Conservation (phyloP, 2,797 vertebrate genomes). For the Ambastaia sidthimunki region DNA sequence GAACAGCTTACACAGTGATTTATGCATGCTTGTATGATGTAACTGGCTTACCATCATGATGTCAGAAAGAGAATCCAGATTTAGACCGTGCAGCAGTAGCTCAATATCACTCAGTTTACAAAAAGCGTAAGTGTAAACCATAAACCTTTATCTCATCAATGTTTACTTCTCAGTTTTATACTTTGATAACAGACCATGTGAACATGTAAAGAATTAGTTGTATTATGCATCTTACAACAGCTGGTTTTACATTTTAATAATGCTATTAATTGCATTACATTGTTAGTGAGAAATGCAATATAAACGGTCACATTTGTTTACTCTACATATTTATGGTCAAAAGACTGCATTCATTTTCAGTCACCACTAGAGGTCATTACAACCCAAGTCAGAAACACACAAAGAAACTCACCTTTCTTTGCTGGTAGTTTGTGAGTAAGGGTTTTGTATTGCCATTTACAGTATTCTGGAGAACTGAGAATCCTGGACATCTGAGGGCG, state of each 20-base stretch:
- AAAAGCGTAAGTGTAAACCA: constrained; percentile 71
- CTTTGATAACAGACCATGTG: not conserved
- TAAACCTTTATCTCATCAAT: not conserved
- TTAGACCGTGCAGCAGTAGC: constrained; percentile 88
- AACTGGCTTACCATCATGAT: constrained; percentile 73
- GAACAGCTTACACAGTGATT: not conserved
- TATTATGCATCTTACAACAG: not conserved
- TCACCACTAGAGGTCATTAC: constrained; percentile 62
- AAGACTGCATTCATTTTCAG: not conserved
- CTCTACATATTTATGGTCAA: not conserved
- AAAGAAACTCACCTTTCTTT: constrained; percentile 64
- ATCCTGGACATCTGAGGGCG: constrained; percentile 68
- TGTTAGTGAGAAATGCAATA: not conserved
- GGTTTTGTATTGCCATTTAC: constrained; percentile 57
- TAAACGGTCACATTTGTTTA: too few species aligned
- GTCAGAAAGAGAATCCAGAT: constrained; percentile 82
- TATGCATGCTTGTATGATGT: not conserved
- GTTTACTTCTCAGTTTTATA: not conserved
- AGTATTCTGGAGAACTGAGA: constrained; percentile 65
- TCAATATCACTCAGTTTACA: constrained; percentile 81
- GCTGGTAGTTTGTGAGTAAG: constrained; percentile 63
- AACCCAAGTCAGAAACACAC: not conserved
- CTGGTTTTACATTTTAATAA: not conserved
- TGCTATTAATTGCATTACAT: not conserved
- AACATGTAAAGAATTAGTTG: not conserved